Conservation (phyloP, 2,113 vertebrate genomes). For the Salvator merianae region DNA sequence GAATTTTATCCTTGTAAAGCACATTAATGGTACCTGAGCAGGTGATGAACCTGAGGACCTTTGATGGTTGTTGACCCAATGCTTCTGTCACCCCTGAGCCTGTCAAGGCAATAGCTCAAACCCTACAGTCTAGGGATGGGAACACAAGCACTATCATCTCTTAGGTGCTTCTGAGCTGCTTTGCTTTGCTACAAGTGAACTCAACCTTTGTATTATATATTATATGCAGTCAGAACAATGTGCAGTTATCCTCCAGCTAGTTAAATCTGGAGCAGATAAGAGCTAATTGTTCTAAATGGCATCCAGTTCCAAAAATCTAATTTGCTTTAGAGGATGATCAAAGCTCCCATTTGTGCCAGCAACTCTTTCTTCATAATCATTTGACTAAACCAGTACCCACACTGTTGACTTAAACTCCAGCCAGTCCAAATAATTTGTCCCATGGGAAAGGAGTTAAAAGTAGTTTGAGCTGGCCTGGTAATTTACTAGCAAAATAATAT, state of each 20-base stretch:
- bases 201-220: too few relatives aligned
- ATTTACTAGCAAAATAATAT: slow-evolving; percentile 70
- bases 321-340: slow-evolving; percentile 57
- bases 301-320: slow-evolving; percentile 66
- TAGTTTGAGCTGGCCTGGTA: slow-evolving; percentile 49
- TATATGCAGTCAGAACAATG: slow-evolving; percentile 40
- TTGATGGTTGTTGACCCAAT: too few relatives aligned
- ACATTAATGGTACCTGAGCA: too few relatives aligned
- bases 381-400: slow-evolving; percentile 58
- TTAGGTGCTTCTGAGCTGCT: too few relatives aligned
- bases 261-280: slow-evolving; percentile 56
- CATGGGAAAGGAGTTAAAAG: slow-evolving; percentile 74
- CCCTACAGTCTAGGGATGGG: too few relatives aligned
- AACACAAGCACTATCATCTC: too few relatives aligned
- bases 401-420: slow-evolving; percentile 66
- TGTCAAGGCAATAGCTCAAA: too few relatives aligned
- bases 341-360: slow-evolving; percentile 65
- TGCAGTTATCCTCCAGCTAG: slow-evolving; percentile 61
- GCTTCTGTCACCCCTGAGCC: too few relatives aligned
- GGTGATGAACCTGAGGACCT: too few relatives aligned
- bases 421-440: slow-evolving; percentile 64
- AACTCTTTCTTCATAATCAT: slow-evolving; percentile 61
- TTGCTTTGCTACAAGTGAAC: too few relatives aligned
- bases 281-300: slow-evolving; percentile 59
- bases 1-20: too few relatives aligned